Percentiles rank a stretch among this genome's conserved stretches.
These are phyloP conservation scores for Chouioia cunea DNA, from an alignment of 2,888 invertebrate genomes.

Conservation along the genomic window DNA sequence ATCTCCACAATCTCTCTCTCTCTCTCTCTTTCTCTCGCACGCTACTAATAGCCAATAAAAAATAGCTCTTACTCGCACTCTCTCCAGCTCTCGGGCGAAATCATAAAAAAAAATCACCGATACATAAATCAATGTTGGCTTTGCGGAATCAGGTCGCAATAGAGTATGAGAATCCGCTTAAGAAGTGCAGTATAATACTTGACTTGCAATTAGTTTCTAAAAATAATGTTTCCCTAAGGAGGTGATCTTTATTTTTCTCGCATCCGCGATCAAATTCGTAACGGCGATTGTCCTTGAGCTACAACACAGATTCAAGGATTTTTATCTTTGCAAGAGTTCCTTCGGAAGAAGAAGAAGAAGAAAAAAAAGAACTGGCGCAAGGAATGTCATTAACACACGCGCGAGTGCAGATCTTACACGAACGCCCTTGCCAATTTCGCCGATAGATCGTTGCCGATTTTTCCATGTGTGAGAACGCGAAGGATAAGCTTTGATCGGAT, in stretches of 20 bases:
- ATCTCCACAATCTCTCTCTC: conserved; percentile 5
- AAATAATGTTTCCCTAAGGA: conserved; percentile 45
- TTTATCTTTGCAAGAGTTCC: too few species aligned
- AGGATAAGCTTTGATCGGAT: too few species aligned
- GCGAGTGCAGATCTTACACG: neutral
- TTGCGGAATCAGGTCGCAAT: conserved; percentile 23
- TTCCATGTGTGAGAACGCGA: neutral
- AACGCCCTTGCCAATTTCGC: conserved; percentile 32
- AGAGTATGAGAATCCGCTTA: conserved; percentile 16
- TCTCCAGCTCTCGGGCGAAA: too few species aligned
- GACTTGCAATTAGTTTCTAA: conserved; percentile 40
- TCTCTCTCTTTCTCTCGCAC: conserved; percentile 1
- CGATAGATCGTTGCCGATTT: neutral
- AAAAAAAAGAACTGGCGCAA: conserved; percentile 48
- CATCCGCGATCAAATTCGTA: conserved; percentile 58
- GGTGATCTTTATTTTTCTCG: conserved; percentile 45
- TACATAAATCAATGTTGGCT: too few species aligned
- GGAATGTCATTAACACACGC: conserved; percentile 59
- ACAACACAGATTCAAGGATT: conserved; percentile 10
- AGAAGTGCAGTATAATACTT: conserved; percentile 9
- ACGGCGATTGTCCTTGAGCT: conserved; percentile 58
- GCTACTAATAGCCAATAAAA: conserved; percentile 12
- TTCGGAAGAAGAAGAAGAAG: too few species aligned
- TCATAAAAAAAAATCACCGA: too few species aligned
- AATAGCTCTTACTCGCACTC: conserved; percentile 2